These are phyloP conservation scores for Ceratosolen fusciceps DNA, from an alignment of 1,140 invertebrate species.

Conservation along the genomic window DNA sequence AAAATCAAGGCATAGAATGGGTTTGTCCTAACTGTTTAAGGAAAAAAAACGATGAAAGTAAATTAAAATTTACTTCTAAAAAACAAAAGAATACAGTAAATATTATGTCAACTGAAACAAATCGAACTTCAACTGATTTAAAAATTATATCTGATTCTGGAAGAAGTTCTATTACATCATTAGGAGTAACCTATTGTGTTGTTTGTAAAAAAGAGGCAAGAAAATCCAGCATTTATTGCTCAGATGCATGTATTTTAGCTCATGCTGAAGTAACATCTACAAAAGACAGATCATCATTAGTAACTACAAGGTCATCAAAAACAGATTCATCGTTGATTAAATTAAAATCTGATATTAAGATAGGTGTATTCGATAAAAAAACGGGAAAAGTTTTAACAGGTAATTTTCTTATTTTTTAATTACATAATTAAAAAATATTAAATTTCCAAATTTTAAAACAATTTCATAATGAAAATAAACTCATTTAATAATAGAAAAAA, in stretches of 20 bases:
- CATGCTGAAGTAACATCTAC: conserved; percentile 84
- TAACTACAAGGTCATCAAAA: conserved; percentile 59
- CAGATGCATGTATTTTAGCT: conserved; percentile 86
- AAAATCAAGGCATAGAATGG: conserved; percentile 90
- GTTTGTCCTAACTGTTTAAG: conserved; percentile 88
- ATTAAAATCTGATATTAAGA: conserved; percentile 69
- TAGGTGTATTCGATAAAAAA: conserved; percentile 85
- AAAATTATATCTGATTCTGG: conserved; percentile 14
- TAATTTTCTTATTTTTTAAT: conserved; percentile 43
- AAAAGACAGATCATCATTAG: conserved; percentile 63
- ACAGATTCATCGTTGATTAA: conserved; percentile 57
- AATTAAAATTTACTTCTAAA: conserved; percentile 47
- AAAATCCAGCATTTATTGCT: conserved; percentile 86
- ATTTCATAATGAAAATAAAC: too few species aligned
- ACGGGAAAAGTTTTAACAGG: conserved; percentile 81
- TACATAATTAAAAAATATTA: background rate
- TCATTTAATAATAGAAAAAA: too few species aligned
- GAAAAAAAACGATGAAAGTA: conserved; percentile 71
- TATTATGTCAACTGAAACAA: conserved; percentile 42
- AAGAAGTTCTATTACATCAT: background rate
- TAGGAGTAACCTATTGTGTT: conserved; percentile 74
- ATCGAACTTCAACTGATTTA: conserved; percentile 22
- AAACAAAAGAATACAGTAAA: conserved; percentile 44
- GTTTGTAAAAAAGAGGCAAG: conserved; percentile 82
- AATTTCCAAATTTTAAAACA: too few species aligned